Evolutionary conservation across 2,888 invertebrate genomes (phyloP).

Genomic region (Cyclophora albipunctata): DNA sequence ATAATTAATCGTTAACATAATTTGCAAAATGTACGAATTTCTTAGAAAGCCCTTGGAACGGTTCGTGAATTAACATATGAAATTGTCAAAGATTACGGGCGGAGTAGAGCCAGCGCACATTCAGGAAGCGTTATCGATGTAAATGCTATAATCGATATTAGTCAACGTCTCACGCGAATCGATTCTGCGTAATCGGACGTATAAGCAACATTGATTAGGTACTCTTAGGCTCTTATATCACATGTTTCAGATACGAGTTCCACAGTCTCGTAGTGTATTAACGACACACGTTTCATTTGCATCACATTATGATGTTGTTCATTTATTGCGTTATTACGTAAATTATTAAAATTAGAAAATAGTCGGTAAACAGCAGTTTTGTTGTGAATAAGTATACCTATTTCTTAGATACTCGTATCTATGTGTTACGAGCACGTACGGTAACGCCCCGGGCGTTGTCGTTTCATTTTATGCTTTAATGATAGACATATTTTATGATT

Average conservation of each 20-base stretch:
- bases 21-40: constrained; percentile 27
- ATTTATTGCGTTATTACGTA: constrained; percentile 51
- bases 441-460: constrained; percentile 31
- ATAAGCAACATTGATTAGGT: constrained; percentile 53
- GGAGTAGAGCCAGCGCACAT: constrained; percentile 30
- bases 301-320: constrained; percentile 49
- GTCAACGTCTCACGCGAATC: constrained; percentile 50
- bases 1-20: constrained; percentile 4
- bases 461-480: constrained; percentile 30
- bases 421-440: constrained; percentile 31
- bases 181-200: constrained; percentile 56
- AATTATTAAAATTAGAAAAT: constrained; percentile 58
- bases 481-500: constrained; percentile 35
- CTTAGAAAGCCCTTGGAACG: constrained; percentile 33
- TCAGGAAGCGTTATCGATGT: constrained; percentile 49
- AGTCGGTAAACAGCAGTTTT: constrained; percentile 48
- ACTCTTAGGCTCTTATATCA: constrained; percentile 43
- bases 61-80: constrained; percentile 52
- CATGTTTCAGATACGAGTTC: constrained; percentile 42
- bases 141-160: constrained; percentile 64
- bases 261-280: constrained; percentile 36
- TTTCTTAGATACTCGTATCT: constrained; percentile 11
- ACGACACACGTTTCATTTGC: constrained; percentile 53
- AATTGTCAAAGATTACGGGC: constrained; percentile 48
- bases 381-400: constrained; percentile 31